Evolutionary conservation across 2,888 invertebrate species (phyloP).

Genomic region (Agrochola macilenta): DNA sequence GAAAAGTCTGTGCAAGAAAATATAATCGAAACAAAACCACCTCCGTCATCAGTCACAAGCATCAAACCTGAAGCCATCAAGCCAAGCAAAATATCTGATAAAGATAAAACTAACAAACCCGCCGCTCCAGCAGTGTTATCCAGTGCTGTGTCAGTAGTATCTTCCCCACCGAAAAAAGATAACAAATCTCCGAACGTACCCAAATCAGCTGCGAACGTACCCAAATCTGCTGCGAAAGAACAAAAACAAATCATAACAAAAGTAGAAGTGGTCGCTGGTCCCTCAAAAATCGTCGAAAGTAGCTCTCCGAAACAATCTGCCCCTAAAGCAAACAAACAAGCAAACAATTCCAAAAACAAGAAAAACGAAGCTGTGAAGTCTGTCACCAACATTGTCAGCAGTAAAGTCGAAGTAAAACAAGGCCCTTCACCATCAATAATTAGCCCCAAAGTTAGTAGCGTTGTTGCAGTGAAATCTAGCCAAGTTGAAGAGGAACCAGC

Average conservation of each 20-base stretch:
- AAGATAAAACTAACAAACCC: constrained; percentile 83
- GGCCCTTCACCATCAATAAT: constrained; percentile 78
- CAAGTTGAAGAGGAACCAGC: constrained; percentile 90
- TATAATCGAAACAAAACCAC: constrained; percentile 88
- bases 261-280: constrained; percentile 90
- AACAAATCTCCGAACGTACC: constrained; percentile 82
- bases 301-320: constrained; percentile 76
- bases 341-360: constrained; percentile 76
- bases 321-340: constrained; percentile 78
- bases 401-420: constrained; percentile 89
- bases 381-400: constrained; percentile 84
- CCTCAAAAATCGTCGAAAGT: constrained; percentile 87
- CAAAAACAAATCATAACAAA: constrained; percentile 88
- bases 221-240: constrained; percentile 87
- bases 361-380: constrained; percentile 82
- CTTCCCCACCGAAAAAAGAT: constrained; percentile 86
- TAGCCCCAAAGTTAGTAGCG: constrained; percentile 88
- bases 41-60: constrained; percentile 81
- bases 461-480: constrained; percentile 90
- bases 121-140: constrained; percentile 80
- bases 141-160: constrained; percentile 84
- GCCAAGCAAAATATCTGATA: constrained; percentile 85
- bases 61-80: constrained; percentile 86
- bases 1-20: constrained; percentile 86
- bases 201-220: constrained; percentile 84